Percentiles rank a stretch among this genome's conserved stretches.
Conservation (phyloP, 1,140 invertebrate species). For the Pseudomyrmex gracilis region DNA sequence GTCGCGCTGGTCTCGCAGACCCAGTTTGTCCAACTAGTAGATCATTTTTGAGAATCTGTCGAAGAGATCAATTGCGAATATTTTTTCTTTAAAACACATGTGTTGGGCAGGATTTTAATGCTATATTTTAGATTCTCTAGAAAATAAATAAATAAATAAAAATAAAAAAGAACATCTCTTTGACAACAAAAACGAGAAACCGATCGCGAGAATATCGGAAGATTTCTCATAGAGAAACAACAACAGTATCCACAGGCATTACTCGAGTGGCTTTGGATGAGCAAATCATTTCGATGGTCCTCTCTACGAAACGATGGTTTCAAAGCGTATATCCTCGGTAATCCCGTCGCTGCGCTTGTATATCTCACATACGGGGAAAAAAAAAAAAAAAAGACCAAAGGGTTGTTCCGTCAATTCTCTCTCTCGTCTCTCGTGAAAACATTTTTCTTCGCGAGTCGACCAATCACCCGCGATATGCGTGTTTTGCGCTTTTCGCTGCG, state of each 20-base stretch:
- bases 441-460: neutral
- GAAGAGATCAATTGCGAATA: too few relatives aligned
- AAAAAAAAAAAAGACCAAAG: constrained; percentile 16
- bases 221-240: constrained; percentile 20
- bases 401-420: neutral
- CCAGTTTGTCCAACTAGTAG: too few relatives aligned
- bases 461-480: neutral
- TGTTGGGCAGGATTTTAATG: too few relatives aligned
- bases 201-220: constrained; percentile 23
- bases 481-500: neutral
- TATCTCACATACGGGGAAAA: constrained; percentile 27
- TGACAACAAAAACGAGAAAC: constrained; percentile 46
- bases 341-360: constrained; percentile 11
- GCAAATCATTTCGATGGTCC: constrained; percentile 54
- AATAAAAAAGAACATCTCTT: neutral
- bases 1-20: too few relatives aligned
- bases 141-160: neutral
- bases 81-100: too few relatives aligned
- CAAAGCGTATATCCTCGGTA: constrained; percentile 32
- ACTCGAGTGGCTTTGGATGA: constrained; percentile 43
- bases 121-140: too few relatives aligned
- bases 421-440: neutral
- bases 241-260: constrained; percentile 3
- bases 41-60: too few relatives aligned
- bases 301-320: constrained; percentile 37